A percentile compares a stretch with the other conserved stretches of the same genome.
These are phyloP conservation scores for Scaptomyza flava DNA, from an alignment of 2,888 invertebrate species.

Conservation along the genomic window DNA sequence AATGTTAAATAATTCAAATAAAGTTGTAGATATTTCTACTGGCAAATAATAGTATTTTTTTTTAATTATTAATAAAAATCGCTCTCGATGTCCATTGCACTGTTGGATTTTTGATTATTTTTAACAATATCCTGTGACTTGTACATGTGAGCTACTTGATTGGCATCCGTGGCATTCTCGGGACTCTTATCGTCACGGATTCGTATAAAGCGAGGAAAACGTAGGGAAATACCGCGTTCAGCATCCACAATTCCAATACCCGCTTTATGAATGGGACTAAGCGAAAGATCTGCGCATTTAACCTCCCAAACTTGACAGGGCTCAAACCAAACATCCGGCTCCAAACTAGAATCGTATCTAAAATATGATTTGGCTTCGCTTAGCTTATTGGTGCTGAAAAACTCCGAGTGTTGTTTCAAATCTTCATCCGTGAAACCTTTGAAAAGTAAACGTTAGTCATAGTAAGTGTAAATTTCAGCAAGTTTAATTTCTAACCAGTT, in stretches of 20 bases:
- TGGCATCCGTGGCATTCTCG: constrained; percentile 95
- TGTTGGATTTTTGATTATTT: constrained; percentile 85
- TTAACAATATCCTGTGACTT: constrained; percentile 95
- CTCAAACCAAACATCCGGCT: constrained; percentile 96
- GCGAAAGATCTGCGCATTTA: constrained; percentile 98
- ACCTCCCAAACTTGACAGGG: constrained; percentile 97
- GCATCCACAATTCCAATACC: constrained; percentile 94
- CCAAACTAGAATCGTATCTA: constrained; percentile 89
- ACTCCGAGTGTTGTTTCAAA: constrained; percentile 90
- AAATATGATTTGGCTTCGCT: constrained; percentile 92
- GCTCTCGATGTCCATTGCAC: constrained; percentile 71
- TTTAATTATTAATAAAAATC: constrained; percentile 80
- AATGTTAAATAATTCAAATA: constrained; percentile 41
- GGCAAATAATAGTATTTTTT: background rate
- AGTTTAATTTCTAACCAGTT: constrained; percentile 71
- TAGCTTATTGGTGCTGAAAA: constrained; percentile 91
- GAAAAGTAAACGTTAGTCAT: no score
- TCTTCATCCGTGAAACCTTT: constrained; percentile 97
- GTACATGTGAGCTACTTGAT: constrained; percentile 96
- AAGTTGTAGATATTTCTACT: background rate
- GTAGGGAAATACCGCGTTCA: constrained; percentile 96
- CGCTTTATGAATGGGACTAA: constrained; percentile 97
- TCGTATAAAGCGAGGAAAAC: constrained; percentile 96
- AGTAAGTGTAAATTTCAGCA: background rate
- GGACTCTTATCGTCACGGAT: constrained; percentile 95